Percentiles rank a stretch among this genome's conserved stretches.
These are phyloP conservation scores for Phortica okadai DNA, from an alignment of 2,888 invertebrate genomes.

Conservation along the genomic window DNA sequence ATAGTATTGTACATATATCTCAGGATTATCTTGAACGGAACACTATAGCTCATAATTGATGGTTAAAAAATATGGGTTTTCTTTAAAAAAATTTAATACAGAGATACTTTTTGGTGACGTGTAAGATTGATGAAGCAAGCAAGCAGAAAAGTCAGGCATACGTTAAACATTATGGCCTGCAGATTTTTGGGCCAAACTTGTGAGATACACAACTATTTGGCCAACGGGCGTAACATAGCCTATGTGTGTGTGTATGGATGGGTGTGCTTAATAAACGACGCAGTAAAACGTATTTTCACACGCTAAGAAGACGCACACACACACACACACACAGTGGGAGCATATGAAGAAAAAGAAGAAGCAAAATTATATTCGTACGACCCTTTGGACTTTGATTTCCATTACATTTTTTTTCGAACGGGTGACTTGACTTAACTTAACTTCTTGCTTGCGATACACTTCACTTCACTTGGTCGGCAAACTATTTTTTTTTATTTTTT, in stretches of 20 bases:
- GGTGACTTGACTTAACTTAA: too few species aligned
- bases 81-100: too few species aligned
- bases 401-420: background rate
- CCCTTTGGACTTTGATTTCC: slow-evolving; percentile 7
- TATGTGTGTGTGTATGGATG: too few species aligned
- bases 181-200: slow-evolving; percentile 2
- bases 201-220: background rate
- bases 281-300: background rate
- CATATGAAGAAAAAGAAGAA: background rate
- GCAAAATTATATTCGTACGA: background rate
- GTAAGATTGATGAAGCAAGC: too few species aligned
- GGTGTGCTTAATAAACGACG: background rate
- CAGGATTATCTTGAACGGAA: too few species aligned
- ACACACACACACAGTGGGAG: background rate
- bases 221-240: background rate
- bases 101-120: too few species aligned
- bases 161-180: background rate
- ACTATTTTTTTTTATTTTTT: too few species aligned
- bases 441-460: too few species aligned
- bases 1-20: too few species aligned
- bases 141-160: background rate
- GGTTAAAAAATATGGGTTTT: too few species aligned
- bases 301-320: background rate
- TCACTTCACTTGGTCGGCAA: too few species aligned
- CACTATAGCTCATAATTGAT: too few species aligned